Percentiles rank a stretch among this genome's conserved stretches.
These are phyloP conservation scores for Pipistrellus nathusii DNA, from an alignment of 2,797 vertebrate species.

Conservation along the genomic window DNA sequence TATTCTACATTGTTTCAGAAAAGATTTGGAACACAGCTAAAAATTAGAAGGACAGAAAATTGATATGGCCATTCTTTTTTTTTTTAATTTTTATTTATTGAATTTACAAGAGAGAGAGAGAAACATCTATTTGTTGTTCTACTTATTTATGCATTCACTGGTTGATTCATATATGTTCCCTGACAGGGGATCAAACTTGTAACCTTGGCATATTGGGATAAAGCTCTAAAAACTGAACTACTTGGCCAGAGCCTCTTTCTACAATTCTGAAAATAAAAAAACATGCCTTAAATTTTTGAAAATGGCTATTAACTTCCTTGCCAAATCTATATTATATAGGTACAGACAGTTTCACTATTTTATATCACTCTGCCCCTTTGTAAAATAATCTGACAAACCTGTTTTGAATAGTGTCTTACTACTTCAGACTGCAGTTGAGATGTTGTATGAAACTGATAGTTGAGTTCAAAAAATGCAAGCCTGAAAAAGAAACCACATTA, in stretches of 20 bases:
- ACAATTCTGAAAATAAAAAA: background rate
- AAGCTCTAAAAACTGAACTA: background rate
- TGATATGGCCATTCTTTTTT: background rate
- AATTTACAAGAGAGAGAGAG: background rate
- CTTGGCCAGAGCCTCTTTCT: background rate
- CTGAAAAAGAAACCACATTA: conserved; percentile 84
- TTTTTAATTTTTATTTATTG: too few relatives aligned
- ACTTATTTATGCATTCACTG: background rate
- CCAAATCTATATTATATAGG: background rate
- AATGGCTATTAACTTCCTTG: background rate
- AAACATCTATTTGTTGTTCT: background rate
- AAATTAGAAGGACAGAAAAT: conserved; percentile 1
- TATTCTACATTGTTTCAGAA: background rate
- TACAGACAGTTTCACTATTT: background rate
- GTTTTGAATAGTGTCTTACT: conserved; percentile 96
- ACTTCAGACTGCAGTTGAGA: conserved; percentile 95
- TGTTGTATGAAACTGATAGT: conserved; percentile 94
- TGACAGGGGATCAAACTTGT: background rate
- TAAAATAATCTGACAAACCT: conserved; percentile 89
- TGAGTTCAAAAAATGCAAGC: conserved; percentile 95
- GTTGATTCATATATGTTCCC: background rate
- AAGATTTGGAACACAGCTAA: conserved; percentile 6
- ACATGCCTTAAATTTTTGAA: conserved; percentile 30
- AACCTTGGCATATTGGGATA: background rate
- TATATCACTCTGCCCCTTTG: background rate